Evolutionary conservation across 2,113 vertebrate genomes (phyloP).

Genomic region (Lepidothrix coronata): DNA sequence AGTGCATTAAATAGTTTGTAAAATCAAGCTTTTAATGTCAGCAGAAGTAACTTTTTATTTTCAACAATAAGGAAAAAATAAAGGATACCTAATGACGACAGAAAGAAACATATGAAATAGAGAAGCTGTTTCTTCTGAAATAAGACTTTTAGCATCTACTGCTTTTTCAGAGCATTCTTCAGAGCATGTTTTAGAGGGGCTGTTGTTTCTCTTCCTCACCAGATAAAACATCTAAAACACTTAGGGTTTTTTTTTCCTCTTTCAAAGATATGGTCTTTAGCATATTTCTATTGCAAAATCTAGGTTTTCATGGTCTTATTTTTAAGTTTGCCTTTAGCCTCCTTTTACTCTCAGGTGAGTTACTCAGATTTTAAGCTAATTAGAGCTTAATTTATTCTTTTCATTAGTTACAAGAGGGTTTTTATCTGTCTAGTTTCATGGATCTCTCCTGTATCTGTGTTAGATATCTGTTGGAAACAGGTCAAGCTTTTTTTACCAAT

Average conservation of each 20-base stretch:
- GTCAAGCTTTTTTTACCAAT: neutral
- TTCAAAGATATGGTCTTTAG: neutral
- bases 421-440: neutral
- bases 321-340: neutral
- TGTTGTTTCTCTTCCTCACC: neutral
- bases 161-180: neutral
- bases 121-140: neutral
- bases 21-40: conserved; percentile 77
- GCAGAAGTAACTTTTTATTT: conserved; percentile 61
- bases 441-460: neutral
- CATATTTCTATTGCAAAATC: neutral
- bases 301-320: neutral
- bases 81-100: neutral
- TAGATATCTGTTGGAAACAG: neutral
- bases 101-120: neutral
- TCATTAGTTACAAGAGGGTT: neutral
- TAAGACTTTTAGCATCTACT: neutral
- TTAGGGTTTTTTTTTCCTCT: neutral
- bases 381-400: neutral
- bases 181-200: neutral
- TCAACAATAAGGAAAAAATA: conserved; percentile 20
- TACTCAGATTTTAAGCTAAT: neutral
- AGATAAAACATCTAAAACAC: neutral
- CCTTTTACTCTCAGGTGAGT: neutral
- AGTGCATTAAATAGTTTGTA: conserved; percentile 83